A percentile compares a stretch with the other conserved stretches of the same genome.
These are phyloP conservation scores for Dryobota labecula DNA, from an alignment of 2,888 invertebrate species.

Conservation along the genomic window DNA sequence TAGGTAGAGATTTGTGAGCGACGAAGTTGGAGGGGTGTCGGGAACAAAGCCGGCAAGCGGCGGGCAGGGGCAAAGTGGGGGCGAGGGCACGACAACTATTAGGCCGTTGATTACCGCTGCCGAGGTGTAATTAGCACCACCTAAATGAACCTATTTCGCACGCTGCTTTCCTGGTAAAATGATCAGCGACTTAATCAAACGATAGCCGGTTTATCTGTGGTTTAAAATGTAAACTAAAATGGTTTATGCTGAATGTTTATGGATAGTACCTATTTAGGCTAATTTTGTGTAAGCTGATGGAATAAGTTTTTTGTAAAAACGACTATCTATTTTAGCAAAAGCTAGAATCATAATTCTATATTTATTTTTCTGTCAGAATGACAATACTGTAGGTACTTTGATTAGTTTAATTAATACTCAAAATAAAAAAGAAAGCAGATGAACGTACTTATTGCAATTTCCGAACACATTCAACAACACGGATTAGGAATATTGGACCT, in stretches of 20 bases:
- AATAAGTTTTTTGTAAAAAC: background rate
- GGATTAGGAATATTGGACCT: background rate
- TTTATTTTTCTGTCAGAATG: background rate
- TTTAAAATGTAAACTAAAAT: slow-evolving; percentile 18
- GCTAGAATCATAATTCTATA: background rate
- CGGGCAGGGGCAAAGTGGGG: slow-evolving; percentile 58
- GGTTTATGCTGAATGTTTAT: slow-evolving; percentile 2
- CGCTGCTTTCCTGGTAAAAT: slow-evolving; percentile 78
- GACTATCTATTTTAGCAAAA: background rate
- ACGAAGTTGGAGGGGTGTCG: slow-evolving; percentile 67
- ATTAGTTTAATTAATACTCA: background rate
- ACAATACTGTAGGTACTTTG: background rate
- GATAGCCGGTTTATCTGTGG: slow-evolving; percentile 65
- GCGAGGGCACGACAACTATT: slow-evolving; percentile 78
- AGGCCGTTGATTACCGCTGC: slow-evolving; percentile 83
- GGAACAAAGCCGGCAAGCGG: slow-evolving; percentile 62
- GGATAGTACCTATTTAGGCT: slow-evolving; percentile 6
- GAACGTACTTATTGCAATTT: slow-evolving; percentile 5
- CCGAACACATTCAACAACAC: background rate
- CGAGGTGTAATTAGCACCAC: slow-evolving; percentile 84
- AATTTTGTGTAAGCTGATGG: background rate
- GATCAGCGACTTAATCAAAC: slow-evolving; percentile 74
- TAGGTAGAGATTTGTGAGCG: slow-evolving; percentile 65
- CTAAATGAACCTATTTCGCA: slow-evolving; percentile 85
- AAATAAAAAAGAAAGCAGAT: background rate